Evolutionary conservation across 2,888 invertebrate genomes (phyloP).

Genomic region (Halictus quadricinctus): DNA sequence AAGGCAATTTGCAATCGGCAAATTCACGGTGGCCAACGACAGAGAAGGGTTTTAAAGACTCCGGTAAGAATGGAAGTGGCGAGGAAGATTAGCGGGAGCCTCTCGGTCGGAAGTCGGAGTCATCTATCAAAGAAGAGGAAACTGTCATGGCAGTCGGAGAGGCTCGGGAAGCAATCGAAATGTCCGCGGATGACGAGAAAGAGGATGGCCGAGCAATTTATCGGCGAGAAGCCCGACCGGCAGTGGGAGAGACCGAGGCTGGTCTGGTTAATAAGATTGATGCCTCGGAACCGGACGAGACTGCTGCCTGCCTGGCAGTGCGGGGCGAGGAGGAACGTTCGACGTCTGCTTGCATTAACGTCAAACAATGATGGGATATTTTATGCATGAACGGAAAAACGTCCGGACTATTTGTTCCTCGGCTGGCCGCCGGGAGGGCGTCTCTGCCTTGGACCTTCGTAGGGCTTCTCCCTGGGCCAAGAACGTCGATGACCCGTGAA

Average conservation of each 20-base stretch:
- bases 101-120: background rate
- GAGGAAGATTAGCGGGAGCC: background rate
- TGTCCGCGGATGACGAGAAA: slow-evolving; percentile 5
- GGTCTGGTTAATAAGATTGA: slow-evolving; percentile 74
- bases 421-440: slow-evolving; percentile 23
- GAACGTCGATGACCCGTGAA: background rate
- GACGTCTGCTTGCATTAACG: slow-evolving; percentile 76
- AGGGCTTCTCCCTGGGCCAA: background rate
- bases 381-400: slow-evolving; percentile 76
- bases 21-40: background rate
- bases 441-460: background rate
- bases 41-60: background rate
- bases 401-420: slow-evolving; percentile 70
- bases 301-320: slow-evolving; percentile 23
- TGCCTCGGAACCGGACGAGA: slow-evolving; percentile 56
- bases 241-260: slow-evolving; percentile 59
- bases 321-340: slow-evolving; percentile 56
- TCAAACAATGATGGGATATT: slow-evolving; percentile 72
- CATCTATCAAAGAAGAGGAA: slow-evolving; percentile 6
- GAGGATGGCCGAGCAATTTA: slow-evolving; percentile 57
- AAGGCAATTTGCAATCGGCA: background rate
- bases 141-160: background rate
- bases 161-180: slow-evolving; percentile 13
- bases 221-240: slow-evolving; percentile 53
- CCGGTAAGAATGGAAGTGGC: background rate